Evolutionary conservation across 2,888 invertebrate genomes (phyloP).

Genomic region (Micropterix aruncella): DNA sequence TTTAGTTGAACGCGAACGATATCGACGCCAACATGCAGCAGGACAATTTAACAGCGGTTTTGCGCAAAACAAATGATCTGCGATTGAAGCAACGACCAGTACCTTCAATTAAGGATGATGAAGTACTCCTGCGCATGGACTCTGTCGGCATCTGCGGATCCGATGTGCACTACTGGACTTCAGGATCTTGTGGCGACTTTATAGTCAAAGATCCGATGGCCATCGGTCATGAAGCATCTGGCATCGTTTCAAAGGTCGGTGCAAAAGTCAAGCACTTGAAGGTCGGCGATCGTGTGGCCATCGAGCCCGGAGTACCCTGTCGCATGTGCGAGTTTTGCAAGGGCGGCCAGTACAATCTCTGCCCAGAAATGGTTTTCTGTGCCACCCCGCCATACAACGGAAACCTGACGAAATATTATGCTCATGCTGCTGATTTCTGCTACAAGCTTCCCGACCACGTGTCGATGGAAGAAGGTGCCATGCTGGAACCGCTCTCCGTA

Average conservation of each 20-base stretch:
- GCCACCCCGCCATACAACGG: constrained; percentile 81
- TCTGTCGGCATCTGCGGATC: constrained; percentile 92
- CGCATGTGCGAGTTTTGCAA: constrained; percentile 70
- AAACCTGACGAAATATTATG: constrained; percentile 70
- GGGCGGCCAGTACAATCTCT: constrained; percentile 78
- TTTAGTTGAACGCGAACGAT: too few species aligned
- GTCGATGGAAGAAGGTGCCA: constrained; percentile 81
- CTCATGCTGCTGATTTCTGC: constrained; percentile 80
- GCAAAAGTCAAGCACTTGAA: constrained; percentile 44
- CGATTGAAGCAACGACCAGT: too few species aligned
- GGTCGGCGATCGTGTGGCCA: constrained; percentile 78
- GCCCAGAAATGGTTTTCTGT: constrained; percentile 72
- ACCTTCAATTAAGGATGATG: too few species aligned
- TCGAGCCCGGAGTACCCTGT: constrained; percentile 89
- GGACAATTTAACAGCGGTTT: too few species aligned
- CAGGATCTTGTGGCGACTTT: constrained; percentile 76
- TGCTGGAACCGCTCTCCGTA: constrained; percentile 86
- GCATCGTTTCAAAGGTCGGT: constrained; percentile 45
- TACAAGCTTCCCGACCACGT: constrained; percentile 82
- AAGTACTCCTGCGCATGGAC: constrained; percentile 72
- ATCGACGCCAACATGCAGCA: too few species aligned
- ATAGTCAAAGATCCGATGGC: constrained; percentile 70
- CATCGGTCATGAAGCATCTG: constrained; percentile 86
- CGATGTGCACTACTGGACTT: constrained; percentile 76
- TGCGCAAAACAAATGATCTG: too few species aligned